phyloP scores from a whole-genome alignment of 1,140 invertebrate species.

The Drosophila pectinifera region DNA sequence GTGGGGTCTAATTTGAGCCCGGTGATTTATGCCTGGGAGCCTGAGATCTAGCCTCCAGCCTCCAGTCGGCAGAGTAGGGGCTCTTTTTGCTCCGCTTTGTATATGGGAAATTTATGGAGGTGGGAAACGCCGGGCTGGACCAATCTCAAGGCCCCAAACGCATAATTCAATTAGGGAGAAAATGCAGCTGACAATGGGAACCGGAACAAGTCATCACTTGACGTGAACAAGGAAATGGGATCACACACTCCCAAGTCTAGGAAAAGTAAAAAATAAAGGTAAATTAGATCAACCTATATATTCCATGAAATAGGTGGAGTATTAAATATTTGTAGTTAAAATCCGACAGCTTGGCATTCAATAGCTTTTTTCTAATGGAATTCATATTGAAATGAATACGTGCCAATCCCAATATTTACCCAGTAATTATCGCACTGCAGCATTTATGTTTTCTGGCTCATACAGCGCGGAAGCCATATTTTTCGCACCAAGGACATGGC shows the following conservation, averaged over 20 bases:
- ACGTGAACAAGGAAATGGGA: constrained; percentile 1
- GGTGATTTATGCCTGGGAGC: constrained; percentile 79
- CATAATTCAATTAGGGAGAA: constrained; percentile 69
- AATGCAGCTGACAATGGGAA: constrained; percentile 49
- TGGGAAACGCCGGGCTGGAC: constrained; percentile 55
- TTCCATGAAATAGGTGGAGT: no score
- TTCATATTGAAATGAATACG: constrained; percentile 5
- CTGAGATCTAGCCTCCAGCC: constrained; percentile 20
- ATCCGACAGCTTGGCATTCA: background rate
- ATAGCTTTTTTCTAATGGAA: background rate
- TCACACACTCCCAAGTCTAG: no score
- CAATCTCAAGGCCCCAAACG: constrained; percentile 50
- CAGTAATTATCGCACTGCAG: background rate
- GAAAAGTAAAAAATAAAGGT: background rate
- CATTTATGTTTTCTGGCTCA: constrained; percentile 6
- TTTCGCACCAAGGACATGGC: constrained; percentile 61
- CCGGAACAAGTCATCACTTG: constrained; percentile 11
- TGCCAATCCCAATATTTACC: constrained; percentile 24
- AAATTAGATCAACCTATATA: background rate
- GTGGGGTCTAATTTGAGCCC: constrained; percentile 53
- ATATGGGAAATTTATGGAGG: constrained; percentile 70
- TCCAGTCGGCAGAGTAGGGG: constrained; percentile 1
- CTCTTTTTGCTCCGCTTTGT: constrained; percentile 48
- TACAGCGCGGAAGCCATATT: constrained; percentile 57
- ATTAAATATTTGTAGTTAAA: no score